Base-by-base conservation (phyloP, 1,140 invertebrate species). In the Rhyzopertha dominica region DNA sequence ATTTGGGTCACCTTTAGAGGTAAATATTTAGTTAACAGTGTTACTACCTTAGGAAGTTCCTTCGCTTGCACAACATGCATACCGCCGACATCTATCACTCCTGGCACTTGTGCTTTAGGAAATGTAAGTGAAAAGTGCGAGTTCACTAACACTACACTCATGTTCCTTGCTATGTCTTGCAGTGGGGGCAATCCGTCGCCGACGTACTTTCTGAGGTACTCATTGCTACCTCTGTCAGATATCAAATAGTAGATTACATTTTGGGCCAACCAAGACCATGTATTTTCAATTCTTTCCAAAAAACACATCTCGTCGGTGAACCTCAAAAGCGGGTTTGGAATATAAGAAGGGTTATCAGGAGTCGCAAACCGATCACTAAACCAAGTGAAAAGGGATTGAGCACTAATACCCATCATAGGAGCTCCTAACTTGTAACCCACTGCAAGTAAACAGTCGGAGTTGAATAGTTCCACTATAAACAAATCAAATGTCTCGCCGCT, bases 11-110 rank as follows among this genome's bases (percentile, higher is more conserved):
- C n/a, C n/a, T n/a, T n/a, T n/a, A n/a, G n/a, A n/a, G n/a, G n/a
- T n/a, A n/a, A n/a, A n/a, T n/a, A n/a, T n/a, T n/a, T n/a, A n/a
- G n/a, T n/a, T n/a, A n/a, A n/a, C n/a, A n/a, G n/a, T n/a, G n/a
- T n/a, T n/a, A n/a, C n/a, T n/a, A 77, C 76, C 29, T 70, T 49
- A 10, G 72, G 67, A 42, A 82, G 52, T 5, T 69, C 65, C 45
- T 78, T 75, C 0, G 70, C 50, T 43, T 9, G 58, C 32, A 61
- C 59, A 12, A 82, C 72, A 53, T 84, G 80, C 47, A 80, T 70
- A 1, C 80, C 80, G 10, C 76, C 80, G 18, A 83, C 59, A 65
- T 82, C 77, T 8, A 81, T 73, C 1, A 81, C 67, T 43, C 75
- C 74, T 0, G 79, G 74, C 0, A 76, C 68, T 37, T 73, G 56